Evolutionary conservation across 2,888 invertebrate genomes (phyloP).

Genomic region (Crepidodera aurea): DNA sequence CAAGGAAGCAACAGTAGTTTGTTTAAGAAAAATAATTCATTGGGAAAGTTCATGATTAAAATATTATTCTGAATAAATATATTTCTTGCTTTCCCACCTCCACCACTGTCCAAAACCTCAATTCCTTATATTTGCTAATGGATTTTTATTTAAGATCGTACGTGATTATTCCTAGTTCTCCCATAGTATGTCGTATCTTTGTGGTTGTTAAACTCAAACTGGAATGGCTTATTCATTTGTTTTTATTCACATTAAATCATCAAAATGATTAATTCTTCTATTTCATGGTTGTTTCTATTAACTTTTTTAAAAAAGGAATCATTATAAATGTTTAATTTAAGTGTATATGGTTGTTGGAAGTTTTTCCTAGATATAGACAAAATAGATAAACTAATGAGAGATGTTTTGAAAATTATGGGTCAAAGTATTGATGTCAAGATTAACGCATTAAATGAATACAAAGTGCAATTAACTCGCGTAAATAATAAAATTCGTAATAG

Average conservation of each 20-base stretch:
- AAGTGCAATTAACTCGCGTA: too few species aligned
- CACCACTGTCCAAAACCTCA: not conserved
- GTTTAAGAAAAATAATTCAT: too few species aligned
- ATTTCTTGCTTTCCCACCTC: too few species aligned
- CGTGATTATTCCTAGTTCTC: slow-evolving; percentile 1
- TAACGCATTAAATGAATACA: not conserved
- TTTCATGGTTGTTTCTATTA: slow-evolving; percentile 25
- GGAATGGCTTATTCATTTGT: slow-evolving; percentile 20
- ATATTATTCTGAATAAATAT: too few species aligned
- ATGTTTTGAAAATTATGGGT: not conserved
- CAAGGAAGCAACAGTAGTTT: too few species aligned
- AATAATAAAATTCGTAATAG: too few species aligned
- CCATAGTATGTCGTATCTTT: not conserved
- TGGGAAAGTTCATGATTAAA: too few species aligned
- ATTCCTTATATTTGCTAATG: not conserved
- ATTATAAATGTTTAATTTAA: not conserved
- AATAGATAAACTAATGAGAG: not conserved
- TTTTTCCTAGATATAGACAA: not conserved
- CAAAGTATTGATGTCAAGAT: not conserved
- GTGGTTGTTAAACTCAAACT: slow-evolving; percentile 17
- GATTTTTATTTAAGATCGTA: not conserved
- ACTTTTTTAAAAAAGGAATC: slow-evolving; percentile 9
- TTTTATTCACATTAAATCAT: slow-evolving; percentile 21
- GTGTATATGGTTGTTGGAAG: not conserved
- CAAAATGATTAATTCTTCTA: slow-evolving; percentile 18